phyloP scores from a whole-genome alignment of 2,113 vertebrate species.

The Serilophus lunatus region DNA sequence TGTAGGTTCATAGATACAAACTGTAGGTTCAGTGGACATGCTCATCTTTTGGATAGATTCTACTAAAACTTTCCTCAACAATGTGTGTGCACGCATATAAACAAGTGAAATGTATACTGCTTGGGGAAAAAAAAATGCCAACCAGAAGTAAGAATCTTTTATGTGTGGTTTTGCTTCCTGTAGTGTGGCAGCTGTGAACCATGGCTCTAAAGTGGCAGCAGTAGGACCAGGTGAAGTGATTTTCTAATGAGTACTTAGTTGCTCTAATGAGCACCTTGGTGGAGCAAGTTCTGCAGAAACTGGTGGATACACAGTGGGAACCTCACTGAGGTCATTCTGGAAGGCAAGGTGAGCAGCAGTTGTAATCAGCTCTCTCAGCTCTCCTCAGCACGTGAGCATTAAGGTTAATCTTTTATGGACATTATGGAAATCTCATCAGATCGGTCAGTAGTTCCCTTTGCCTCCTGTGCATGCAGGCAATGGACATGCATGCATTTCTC shows the following conservation, averaged over 20 bases:
- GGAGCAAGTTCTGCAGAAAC: background rate
- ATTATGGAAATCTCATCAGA: background rate
- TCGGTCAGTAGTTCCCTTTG: background rate
- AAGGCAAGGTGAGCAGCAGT: background rate
- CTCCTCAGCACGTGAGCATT: background rate
- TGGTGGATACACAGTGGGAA: fast-evolving
- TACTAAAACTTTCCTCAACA: background rate
- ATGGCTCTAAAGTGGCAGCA: background rate
- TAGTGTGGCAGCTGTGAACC: background rate
- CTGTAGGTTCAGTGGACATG: background rate
- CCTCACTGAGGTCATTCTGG: background rate
- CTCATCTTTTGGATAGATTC: background rate
- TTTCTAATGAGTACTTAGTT: background rate
- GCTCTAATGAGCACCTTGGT: background rate
- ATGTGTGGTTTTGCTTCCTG: background rate
- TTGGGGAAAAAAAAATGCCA: background rate
- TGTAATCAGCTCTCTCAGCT: background rate
- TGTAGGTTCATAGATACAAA: background rate
- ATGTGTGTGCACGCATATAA: fast-evolving
- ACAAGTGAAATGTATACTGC: background rate
- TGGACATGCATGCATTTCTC: background rate
- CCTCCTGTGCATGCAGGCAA: fast-evolving
- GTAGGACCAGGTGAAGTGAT: background rate
- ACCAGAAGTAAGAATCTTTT: background rate
- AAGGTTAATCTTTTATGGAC: background rate